phyloP scores from a whole-genome alignment of 1,140 invertebrate species.

The Gonioctena quinquepunctata region DNA sequence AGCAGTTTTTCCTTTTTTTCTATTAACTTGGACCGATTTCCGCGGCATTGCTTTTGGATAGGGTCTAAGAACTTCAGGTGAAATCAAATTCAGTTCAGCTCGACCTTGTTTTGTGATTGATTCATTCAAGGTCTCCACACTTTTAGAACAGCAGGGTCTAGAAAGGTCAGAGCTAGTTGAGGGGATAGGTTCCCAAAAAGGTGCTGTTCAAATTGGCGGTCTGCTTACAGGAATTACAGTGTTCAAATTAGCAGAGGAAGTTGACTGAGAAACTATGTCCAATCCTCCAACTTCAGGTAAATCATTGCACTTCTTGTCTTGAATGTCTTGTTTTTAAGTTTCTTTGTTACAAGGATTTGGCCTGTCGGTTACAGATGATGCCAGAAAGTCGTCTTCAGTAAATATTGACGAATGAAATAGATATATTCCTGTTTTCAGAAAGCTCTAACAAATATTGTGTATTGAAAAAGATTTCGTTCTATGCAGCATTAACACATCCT shows the following conservation, averaged over 20 bases:
- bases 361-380: constrained; percentile 27
- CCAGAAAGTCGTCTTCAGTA: constrained; percentile 48
- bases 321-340: not conserved
- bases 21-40: not conserved
- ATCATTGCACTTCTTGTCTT: not conserved
- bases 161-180: not conserved
- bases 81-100: not conserved
- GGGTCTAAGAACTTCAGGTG: not conserved
- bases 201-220: constrained; percentile 1
- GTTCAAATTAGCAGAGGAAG: not conserved
- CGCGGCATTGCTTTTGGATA: not conserved
- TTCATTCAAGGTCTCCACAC: not conserved
- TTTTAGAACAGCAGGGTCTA: not conserved
- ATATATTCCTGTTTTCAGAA: constrained; percentile 51
- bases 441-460: constrained; percentile 50
- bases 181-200: not conserved
- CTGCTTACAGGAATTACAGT: not conserved
- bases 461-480: constrained; percentile 26
- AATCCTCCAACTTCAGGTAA: constrained; percentile 5
- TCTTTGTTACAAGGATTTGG: not conserved
- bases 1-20: not conserved
- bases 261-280: constrained; percentile 6
- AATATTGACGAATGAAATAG: constrained; percentile 52
- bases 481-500: constrained; percentile 49
- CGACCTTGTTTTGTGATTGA: not conserved